Evolutionary conservation across 2,113 vertebrate species (phyloP).

Genomic region (Erythrocercus mccallii): DNA sequence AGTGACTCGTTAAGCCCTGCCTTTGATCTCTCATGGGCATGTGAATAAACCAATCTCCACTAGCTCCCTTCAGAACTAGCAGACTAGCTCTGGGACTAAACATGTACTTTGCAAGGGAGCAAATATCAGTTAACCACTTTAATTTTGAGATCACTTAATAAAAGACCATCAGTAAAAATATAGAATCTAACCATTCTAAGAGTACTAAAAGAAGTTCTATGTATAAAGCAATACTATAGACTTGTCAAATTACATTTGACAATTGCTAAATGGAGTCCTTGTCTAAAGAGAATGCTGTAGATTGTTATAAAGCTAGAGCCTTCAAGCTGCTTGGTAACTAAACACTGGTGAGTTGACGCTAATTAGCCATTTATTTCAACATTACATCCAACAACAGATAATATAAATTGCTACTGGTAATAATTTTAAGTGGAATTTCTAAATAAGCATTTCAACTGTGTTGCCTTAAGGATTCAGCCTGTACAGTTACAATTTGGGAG

Average conservation of each 20-base stretch:
- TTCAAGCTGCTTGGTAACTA: constrained; percentile 47
- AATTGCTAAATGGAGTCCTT: constrained; percentile 50
- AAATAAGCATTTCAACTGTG: constrained; percentile 31
- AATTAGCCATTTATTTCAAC: constrained; percentile 64
- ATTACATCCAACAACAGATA: constrained; percentile 33
- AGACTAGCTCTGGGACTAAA: neutral
- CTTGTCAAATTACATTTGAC: constrained; percentile 52
- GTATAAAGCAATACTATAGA: constrained; percentile 26
- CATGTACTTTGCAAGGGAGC: neutral
- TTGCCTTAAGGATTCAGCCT: constrained; percentile 26
- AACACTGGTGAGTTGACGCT: constrained; percentile 49
- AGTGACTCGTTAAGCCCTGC: neutral
- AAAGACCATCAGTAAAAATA: neutral
- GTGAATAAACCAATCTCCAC: neutral
- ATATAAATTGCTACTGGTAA: constrained; percentile 54
- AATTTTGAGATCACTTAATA: neutral
- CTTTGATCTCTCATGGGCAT: neutral
- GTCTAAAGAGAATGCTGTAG: constrained; percentile 21
- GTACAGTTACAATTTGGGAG: neutral
- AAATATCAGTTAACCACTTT: neutral
- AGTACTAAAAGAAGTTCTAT: neutral
- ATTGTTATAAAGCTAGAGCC: constrained; percentile 48
- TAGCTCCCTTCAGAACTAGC: neutral
- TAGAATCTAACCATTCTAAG: neutral
- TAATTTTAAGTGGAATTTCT: constrained; percentile 57